Percentiles rank a stretch among this genome's conserved stretches.
Conservation (phyloP, 2,797 vertebrate genomes). For the Neosilurus mollespiculum region DNA sequence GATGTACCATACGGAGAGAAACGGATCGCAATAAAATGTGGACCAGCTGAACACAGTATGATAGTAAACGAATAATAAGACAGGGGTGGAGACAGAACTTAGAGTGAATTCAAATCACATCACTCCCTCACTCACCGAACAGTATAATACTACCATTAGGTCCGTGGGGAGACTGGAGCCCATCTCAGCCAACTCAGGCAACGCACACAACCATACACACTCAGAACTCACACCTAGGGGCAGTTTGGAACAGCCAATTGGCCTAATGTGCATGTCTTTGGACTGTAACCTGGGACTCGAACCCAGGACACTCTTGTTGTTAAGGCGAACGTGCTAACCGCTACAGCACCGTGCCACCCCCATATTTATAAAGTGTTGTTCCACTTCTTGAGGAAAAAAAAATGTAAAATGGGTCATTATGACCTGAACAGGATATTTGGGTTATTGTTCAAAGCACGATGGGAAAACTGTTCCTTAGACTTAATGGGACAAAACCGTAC, state of each 20-base stretch:
- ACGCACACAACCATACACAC: no score
- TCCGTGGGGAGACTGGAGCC: no score
- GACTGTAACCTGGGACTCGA: no score
- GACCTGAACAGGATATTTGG: not conserved
- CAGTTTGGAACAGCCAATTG: no score
- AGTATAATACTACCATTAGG: no score
- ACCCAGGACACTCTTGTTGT: no score
- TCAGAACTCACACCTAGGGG: no score
- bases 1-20: not conserved
- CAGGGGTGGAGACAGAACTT: not conserved
- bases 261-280: no score
- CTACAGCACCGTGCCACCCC: no score
- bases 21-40: not conserved
- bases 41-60: not conserved
- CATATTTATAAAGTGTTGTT: not conserved
- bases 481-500: conserved; percentile 14
- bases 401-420: not conserved
- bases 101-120: not conserved
- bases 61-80: not conserved
- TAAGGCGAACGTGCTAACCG: no score
- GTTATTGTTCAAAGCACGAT: conserved; percentile 19
- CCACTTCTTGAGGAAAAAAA: not conserved
- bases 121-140: no score
- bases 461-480: not conserved
- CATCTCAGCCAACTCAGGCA: no score